phyloP scores from a whole-genome alignment of 2,888 invertebrate genomes.

The Nephrotoma appendiculata region DNA sequence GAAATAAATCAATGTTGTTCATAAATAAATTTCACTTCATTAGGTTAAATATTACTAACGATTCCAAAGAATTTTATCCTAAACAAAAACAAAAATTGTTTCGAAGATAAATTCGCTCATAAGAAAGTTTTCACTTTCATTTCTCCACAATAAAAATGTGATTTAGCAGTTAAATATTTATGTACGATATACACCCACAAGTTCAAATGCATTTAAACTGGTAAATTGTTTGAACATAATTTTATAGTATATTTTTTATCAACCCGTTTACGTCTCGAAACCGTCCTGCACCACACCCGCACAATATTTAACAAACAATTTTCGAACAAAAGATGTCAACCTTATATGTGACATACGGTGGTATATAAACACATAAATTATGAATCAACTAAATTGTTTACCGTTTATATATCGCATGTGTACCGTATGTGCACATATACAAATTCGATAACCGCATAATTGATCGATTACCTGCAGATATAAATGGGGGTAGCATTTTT shows the following conservation, averaged over 20 bases:
- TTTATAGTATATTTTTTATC: neutral
- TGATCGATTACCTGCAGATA: neutral
- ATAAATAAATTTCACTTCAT: neutral
- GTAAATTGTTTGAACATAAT: neutral
- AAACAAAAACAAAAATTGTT: neutral
- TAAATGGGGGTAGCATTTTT: neutral
- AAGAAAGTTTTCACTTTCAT: neutral
- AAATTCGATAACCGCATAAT: neutral
- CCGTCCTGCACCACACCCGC: neutral
- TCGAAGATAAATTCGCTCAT: neutral
- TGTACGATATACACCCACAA: neutral
- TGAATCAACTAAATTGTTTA: neutral
- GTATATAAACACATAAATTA: neutral
- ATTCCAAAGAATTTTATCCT: neutral
- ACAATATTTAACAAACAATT: neutral
- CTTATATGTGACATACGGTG: neutral
- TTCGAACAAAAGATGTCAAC: neutral
- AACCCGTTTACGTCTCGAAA: neutral
- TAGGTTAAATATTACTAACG: neutral
- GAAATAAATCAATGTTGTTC: neutral
- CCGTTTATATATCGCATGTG: neutral
- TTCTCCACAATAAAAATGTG: neutral
- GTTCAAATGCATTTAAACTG: neutral
- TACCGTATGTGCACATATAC: neutral
- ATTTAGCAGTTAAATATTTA: neutral